phyloP scores from a whole-genome alignment of 2,888 invertebrate genomes.

The Bruchidius siliquastri region DNA sequence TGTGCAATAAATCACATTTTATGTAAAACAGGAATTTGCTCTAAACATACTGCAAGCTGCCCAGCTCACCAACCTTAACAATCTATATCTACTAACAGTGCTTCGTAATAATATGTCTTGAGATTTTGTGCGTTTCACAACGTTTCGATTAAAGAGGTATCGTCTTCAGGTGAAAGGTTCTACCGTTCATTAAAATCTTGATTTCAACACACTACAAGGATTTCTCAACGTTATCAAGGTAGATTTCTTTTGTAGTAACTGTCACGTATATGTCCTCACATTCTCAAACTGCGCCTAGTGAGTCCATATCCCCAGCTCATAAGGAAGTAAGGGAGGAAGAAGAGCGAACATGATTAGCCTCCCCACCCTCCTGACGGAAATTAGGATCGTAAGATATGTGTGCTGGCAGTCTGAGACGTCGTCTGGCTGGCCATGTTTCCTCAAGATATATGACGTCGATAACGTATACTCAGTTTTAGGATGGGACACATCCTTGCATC shows the following conservation, averaged over 20 bases:
- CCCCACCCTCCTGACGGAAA: conserved; percentile 25
- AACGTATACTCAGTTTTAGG: conserved; percentile 33
- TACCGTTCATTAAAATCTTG: too few species aligned
- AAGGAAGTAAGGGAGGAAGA: not conserved
- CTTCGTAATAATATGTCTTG: too few species aligned
- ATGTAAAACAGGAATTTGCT: not conserved
- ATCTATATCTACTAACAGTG: too few species aligned
- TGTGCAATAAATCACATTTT: not conserved
- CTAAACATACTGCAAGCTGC: too few species aligned
- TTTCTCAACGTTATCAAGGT: too few species aligned
- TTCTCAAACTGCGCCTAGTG: not conserved
- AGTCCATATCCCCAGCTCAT: not conserved
- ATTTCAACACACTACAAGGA: too few species aligned
- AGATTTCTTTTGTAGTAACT: not conserved
- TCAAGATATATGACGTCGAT: conserved; percentile 35
- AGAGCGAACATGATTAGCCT: not conserved
- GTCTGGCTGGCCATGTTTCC: conserved; percentile 33
- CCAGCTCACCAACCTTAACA: too few species aligned
- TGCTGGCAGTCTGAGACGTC: conserved; percentile 9
- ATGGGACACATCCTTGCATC: not conserved
- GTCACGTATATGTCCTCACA: not conserved
- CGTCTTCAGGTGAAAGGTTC: too few species aligned
- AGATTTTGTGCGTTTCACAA: too few species aligned
- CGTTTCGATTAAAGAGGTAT: too few species aligned
- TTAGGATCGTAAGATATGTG: conserved; percentile 39